phyloP scores from a whole-genome alignment of 2,888 invertebrate species.

The Drosophila monieri region DNA sequence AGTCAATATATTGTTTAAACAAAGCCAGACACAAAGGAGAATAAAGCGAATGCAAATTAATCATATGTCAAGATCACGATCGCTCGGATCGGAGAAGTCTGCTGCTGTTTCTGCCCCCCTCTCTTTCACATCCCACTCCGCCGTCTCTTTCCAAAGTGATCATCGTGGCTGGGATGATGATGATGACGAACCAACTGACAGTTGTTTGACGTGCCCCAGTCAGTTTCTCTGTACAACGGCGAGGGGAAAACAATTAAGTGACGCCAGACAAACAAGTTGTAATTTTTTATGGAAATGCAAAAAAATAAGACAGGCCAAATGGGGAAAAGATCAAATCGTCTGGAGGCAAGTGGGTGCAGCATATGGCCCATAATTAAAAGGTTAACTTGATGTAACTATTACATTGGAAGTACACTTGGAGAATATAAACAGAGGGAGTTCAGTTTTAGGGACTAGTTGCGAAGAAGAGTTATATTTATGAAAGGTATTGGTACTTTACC shows the following conservation, averaged over 20 bases:
- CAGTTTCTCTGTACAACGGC: conserved; percentile 43
- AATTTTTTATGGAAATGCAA: conserved; percentile 67
- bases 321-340: conserved; percentile 18
- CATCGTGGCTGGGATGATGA: conserved; percentile 42
- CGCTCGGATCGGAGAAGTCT: conserved; percentile 38
- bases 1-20: conserved; percentile 74
- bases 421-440: too few species aligned
- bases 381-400: conserved; percentile 73
- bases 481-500: too few species aligned
- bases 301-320: conserved; percentile 32
- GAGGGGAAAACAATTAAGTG: conserved; percentile 70
- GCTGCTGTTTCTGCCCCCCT: conserved; percentile 33
- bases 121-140: conserved; percentile 5
- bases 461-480: too few species aligned
- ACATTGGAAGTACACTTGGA: conserved; percentile 20
- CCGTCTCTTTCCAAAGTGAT: conserved; percentile 1
- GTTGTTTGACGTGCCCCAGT: conserved; percentile 79
- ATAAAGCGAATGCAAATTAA: conserved; percentile 72
- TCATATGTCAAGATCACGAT: conserved; percentile 68
- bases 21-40: conserved; percentile 43
- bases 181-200: conserved; percentile 78
- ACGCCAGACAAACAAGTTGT: conserved; percentile 56
- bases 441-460: too few species aligned
- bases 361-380: conserved; percentile 75
- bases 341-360: conserved; percentile 71